Conservation (phyloP, 2,797 vertebrate genomes). For the Carcharodon carcharias region DNA sequence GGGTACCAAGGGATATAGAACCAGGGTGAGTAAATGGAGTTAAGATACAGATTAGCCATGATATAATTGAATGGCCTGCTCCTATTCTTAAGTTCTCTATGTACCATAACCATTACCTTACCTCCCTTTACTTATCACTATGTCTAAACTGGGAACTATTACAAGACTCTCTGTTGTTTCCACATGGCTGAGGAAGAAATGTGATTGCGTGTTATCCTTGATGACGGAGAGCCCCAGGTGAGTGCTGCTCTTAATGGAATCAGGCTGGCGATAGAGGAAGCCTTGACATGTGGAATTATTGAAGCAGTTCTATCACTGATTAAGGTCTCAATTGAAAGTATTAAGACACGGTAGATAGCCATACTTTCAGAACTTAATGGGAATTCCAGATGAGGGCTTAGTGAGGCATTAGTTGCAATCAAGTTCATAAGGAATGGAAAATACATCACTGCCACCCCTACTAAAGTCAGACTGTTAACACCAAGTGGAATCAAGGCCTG, state of each 20-base stretch:
- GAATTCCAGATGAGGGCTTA: neutral
- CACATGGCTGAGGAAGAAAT: neutral
- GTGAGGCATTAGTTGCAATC: neutral
- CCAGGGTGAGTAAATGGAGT: neutral
- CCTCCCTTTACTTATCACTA: neutral
- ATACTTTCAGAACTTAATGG: neutral
- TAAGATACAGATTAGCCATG: neutral
- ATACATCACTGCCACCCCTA: neutral
- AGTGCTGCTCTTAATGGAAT: neutral
- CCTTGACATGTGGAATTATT: conserved; percentile 4
- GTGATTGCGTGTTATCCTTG: neutral
- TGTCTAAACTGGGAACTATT: neutral
- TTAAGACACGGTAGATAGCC: neutral
- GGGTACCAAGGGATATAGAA: neutral
- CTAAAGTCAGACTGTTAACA: neutral
- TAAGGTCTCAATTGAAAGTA: neutral
- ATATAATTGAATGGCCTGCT: neutral
- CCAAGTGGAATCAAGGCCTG: neutral
- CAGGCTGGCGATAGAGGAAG: neutral
- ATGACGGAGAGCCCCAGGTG: neutral
- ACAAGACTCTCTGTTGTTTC: neutral
- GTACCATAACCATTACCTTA: neutral
- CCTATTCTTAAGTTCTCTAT: neutral
- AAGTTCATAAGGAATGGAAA: neutral
- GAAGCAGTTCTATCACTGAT: neutral